Evolutionary conservation across 2,888 invertebrate species (phyloP).

Genomic region (Pyrochroa serraticornis): DNA sequence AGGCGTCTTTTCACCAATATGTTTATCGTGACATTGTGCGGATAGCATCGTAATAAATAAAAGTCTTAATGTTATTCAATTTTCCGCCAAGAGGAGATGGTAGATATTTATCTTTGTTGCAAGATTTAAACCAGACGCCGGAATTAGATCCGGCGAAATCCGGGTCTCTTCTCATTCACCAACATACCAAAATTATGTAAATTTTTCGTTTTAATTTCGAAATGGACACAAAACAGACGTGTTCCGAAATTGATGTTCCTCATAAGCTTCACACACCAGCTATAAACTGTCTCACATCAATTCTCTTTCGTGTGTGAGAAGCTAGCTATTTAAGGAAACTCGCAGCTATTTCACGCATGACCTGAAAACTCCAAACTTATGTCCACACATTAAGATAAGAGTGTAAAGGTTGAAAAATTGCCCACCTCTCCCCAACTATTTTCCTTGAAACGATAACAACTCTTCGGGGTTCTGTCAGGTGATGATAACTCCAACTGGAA

Average conservation of each 20-base stretch:
- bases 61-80: slow-evolving; percentile 4
- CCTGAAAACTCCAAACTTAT: slow-evolving; percentile 12
- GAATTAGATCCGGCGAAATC: no score
- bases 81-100: slow-evolving; percentile 1
- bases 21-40: not conserved
- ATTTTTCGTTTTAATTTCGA: slow-evolving; percentile 3
- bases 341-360: slow-evolving; percentile 13
- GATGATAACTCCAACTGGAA: no score
- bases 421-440: no score
- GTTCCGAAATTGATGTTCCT: not conserved
- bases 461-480: no score
- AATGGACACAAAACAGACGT: not conserved
- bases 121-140: no score
- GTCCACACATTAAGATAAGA: slow-evolving; percentile 11
- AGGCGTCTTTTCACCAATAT: no score
- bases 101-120: no score
- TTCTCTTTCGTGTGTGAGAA: slow-evolving; percentile 10
- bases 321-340: slow-evolving; percentile 9
- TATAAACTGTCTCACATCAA: not conserved
- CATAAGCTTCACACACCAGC: not conserved
- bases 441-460: no score
- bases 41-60: not conserved
- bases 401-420: slow-evolving; percentile 1
- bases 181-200: not conserved
- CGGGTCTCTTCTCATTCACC: no score